Evolutionary conservation across 2,797 vertebrate genomes (phyloP).

Genomic region (Hippocampus kuda): DNA sequence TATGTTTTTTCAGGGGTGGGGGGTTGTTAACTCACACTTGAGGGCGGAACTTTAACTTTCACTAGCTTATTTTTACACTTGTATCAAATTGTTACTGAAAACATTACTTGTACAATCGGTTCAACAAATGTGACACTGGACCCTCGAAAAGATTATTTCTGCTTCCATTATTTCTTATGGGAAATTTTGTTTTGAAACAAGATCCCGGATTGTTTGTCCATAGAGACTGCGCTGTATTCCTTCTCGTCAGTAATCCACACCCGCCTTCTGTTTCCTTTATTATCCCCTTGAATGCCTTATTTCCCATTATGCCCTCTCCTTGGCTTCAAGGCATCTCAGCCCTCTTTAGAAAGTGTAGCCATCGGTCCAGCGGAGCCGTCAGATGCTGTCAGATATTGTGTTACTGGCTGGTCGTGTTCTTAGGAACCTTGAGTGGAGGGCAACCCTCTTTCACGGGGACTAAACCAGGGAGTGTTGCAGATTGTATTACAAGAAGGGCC

Average conservation of each 20-base stretch:
- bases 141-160: not conserved
- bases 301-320: constrained; percentile 32
- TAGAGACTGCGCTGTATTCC: not conserved
- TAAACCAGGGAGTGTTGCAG: constrained; percentile 41
- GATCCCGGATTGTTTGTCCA: not conserved
- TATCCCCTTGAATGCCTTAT: constrained; percentile 7
- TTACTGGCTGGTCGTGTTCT: constrained; percentile 58
- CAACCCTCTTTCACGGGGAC: constrained; percentile 45
- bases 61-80: not conserved
- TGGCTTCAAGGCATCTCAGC: constrained; percentile 19
- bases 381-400: constrained; percentile 51
- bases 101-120: not conserved
- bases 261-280: not conserved
- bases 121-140: not conserved
- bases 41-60: not conserved
- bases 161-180: constrained; percentile 1
- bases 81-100: not conserved
- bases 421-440: constrained; percentile 56
- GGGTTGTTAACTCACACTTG: not conserved
- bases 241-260: not conserved
- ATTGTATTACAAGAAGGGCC: constrained; percentile 56
- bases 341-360: constrained; percentile 41
- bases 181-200: not conserved
- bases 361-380: constrained; percentile 30
- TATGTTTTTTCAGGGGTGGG: not conserved